Base-by-base conservation (phyloP, 2,797 vertebrate species). In the Vespertilio murinus region DNA sequence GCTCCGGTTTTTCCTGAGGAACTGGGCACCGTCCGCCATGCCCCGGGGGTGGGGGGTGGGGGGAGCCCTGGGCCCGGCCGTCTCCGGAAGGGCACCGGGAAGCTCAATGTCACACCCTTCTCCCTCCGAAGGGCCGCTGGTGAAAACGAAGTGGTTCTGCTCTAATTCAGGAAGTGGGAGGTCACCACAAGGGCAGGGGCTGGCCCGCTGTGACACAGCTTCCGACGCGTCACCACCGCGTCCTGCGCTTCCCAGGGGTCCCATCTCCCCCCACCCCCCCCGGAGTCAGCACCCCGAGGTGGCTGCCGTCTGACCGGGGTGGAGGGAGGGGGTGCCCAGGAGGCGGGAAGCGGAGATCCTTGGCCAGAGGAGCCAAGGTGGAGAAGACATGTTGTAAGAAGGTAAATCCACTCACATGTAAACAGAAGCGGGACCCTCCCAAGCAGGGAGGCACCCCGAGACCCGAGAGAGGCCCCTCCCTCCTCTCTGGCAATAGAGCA, bases 91-190 rank as follows among this genome's bases (percentile, higher is more conserved):
- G 77, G n/a, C 13, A 35, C 22, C 11, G 23, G 45, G 22, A 65
- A 25, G 17, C 23, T 73, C 64, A 61, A 83, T 73, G 47, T 38
- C 4, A 28, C 23, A 25, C 5, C 33, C 70, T 13, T 22, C 54
- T 74, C 56, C 7, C 54, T 74, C 56, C 7, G 22, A 80, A 79
- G 40, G 33, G 70, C 79, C 70, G 74, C 12, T 52, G 42, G 59
- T 70, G 40, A 81, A 84, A 71, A 88, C 11, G 42, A 77, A 49
- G 71, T 52, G 40, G 59, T 54, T 70, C 42, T 33, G n/a, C 30
- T 94, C 90, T 93, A 80, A 92, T 92, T 93, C 88, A 89, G 91
- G 91, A 96, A 97, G 75, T 65, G 28, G 71, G 61, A 95, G 95
- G 93, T 96, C 81, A 74, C 1, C 22, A 54, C 25, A 33, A 89